Percentiles rank a stretch among this genome's conserved stretches.
Conservation (phyloP, 2,113 vertebrate genomes). For the Suncus etruscus region DNA sequence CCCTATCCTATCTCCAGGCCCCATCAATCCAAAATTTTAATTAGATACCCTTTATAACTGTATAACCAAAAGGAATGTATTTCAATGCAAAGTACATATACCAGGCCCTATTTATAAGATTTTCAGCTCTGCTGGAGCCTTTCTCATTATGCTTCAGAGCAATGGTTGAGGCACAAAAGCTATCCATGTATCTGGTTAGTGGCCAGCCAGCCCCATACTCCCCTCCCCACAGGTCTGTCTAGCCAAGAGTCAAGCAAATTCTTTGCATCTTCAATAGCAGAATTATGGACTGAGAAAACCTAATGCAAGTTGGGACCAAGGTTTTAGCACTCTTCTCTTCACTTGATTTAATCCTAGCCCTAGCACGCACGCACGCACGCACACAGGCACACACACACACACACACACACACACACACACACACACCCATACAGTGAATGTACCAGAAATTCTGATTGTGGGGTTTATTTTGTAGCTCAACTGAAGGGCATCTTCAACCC, state of each 20-base stretch:
- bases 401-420: too few relatives aligned
- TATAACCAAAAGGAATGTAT: background rate
- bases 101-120: background rate
- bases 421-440: too few relatives aligned
- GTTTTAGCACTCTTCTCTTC: background rate
- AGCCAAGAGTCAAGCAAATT: background rate
- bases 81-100: background rate
- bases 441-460: background rate
- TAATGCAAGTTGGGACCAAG: background rate
- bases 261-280: background rate
- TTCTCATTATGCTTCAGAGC: background rate
- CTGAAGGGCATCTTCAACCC: background rate
- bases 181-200: background rate
- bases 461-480: background rate
- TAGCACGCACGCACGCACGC: too few relatives aligned
- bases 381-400: too few relatives aligned
- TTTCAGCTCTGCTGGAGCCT: background rate
- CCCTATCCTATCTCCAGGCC: too few relatives aligned
- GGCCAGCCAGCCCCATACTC: background rate
- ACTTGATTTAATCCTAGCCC: background rate
- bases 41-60: background rate
- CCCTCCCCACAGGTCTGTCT: background rate
- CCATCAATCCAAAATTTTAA: constrained; percentile 7
- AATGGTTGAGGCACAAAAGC: background rate
- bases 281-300: rapidly evolving